Base-by-base conservation (phyloP, 1,140 invertebrate genomes). In the Drosophila ananassae region DNA sequence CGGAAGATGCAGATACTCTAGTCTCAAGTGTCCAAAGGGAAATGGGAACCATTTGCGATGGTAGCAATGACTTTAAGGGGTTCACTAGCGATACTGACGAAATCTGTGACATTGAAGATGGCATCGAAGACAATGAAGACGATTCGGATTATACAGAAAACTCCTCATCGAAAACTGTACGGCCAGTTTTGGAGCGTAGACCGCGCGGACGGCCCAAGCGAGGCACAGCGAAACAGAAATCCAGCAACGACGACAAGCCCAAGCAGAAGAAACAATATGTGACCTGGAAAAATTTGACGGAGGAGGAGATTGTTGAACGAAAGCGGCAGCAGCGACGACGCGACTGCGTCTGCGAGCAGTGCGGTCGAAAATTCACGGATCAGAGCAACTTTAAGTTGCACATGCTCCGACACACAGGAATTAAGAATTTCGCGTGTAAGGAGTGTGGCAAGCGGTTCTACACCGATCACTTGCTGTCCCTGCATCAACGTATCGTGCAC, bases 321-420 rank as follows among this genome's bases (percentile, higher is more conserved):
- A 87, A 87, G 8, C 41, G 82, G 0, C 55, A 66, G 34, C 78
- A 83, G 22, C 78, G 82, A 6, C 63, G 58, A 0, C 78, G 83
- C 2, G 62, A 87, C 8, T 89, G 75, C 8, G 53, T 87, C 6
- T 87, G 82, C 32, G 82, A 87, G 39, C 78, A 82, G n/a, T 87
- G 82, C 22, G 82, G 82, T 2, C 32, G 79, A 0, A 75, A 87
- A 13, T 87, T 87, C 7, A 87, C 61, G 2, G 82, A 87, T 13
- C 83, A 78, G 24, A 87, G 82, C 53, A 87, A 87, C 30, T 87
- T 87, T 2, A 87, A 87, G 34, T 22, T 87, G 17, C 82, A 87
- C n/a, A 79, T 87, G 75, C 44, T 87, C 0, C 55, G 82, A 0
- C 82, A 87, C 48, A 59, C 83, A 1, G 82, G 82, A n/a, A 39